Conservation (phyloP, 2,888 invertebrate genomes). For the Trilocha varians region DNA sequence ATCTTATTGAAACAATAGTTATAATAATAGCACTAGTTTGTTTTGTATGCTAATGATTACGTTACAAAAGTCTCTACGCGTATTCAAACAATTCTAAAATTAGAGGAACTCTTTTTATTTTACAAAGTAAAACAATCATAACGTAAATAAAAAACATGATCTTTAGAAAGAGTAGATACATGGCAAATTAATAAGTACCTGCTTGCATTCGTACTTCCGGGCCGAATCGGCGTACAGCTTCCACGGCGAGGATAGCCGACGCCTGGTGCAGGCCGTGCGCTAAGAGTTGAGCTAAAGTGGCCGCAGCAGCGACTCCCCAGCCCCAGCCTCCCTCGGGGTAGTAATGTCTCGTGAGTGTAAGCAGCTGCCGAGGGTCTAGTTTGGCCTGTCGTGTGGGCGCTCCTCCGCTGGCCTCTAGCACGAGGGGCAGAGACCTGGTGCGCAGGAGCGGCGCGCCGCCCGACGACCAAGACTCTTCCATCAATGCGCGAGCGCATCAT, state of each 20-base stretch:
- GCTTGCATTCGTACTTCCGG: conserved; percentile 74
- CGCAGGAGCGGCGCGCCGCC: conserved; percentile 76
- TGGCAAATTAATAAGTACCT: conserved; percentile 62
- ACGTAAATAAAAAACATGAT: too few relatives aligned
- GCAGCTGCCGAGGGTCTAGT: conserved; percentile 72
- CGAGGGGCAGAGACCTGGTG: conserved; percentile 78
- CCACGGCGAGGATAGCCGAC: conserved; percentile 74
- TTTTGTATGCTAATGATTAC: too few relatives aligned
- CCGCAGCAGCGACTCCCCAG: conserved; percentile 84
- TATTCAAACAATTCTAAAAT: too few relatives aligned
- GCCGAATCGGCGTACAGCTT: conserved; percentile 75
- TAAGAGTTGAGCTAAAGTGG: conserved; percentile 81
- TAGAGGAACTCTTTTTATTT: too few relatives aligned
- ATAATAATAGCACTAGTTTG: background rate
- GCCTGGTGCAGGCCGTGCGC: conserved; percentile 83
- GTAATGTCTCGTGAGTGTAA: conserved; percentile 84
- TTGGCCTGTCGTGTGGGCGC: conserved; percentile 62
- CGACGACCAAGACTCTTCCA: conserved; percentile 73
- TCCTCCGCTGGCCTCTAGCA: conserved; percentile 68
- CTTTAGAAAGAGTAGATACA: background rate
- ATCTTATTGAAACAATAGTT: background rate
- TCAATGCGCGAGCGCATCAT: conserved; percentile 65
- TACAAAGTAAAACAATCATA: too few relatives aligned
- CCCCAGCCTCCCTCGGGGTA: conserved; percentile 94
- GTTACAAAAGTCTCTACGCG: too few relatives aligned